phyloP scores from a whole-genome alignment of 2,888 invertebrate genomes.

The Patella depressa region DNA sequence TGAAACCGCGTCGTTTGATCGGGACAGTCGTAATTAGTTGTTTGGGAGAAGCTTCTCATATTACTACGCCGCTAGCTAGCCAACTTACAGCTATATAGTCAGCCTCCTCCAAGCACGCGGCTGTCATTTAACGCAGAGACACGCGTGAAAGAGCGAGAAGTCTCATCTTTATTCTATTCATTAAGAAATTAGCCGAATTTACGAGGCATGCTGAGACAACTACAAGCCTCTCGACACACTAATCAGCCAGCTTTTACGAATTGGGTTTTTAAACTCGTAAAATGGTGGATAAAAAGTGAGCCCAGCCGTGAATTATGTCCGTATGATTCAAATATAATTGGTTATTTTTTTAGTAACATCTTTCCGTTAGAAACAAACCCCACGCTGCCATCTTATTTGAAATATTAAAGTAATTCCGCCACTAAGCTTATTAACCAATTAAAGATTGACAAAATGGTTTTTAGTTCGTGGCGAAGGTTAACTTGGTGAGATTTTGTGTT shows the following conservation, averaged over 20 bases:
- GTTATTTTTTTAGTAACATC: background rate
- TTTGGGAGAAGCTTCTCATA: background rate
- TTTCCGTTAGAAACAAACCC: too few relatives aligned
- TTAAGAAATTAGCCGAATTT: slow-evolving; percentile 23
- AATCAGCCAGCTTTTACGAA: slow-evolving; percentile 4
- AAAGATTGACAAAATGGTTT: background rate
- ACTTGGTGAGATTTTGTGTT: background rate
- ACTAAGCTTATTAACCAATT: background rate
- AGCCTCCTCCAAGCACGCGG: slow-evolving; percentile 8
- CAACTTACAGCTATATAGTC: slow-evolving; percentile 5
- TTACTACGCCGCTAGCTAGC: background rate
- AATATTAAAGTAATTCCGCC: too few relatives aligned
- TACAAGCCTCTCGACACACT: background rate
- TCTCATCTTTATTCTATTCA: slow-evolving; percentile 14
- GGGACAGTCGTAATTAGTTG: slow-evolving; percentile 21
- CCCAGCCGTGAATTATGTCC: background rate
- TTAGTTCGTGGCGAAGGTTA: background rate
- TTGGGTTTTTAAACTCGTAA: background rate
- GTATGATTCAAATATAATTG: background rate
- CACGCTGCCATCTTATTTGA: too few relatives aligned
- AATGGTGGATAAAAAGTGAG: background rate
- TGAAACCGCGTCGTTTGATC: slow-evolving; percentile 25
- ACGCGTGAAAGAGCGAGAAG: slow-evolving; percentile 12
- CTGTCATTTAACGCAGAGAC: slow-evolving; percentile 8
- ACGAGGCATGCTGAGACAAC: background rate